A percentile compares a stretch with the other conserved stretches of the same genome.
Conservation (phyloP, 1,140 invertebrate species). For the Ceratina australensis region DNA sequence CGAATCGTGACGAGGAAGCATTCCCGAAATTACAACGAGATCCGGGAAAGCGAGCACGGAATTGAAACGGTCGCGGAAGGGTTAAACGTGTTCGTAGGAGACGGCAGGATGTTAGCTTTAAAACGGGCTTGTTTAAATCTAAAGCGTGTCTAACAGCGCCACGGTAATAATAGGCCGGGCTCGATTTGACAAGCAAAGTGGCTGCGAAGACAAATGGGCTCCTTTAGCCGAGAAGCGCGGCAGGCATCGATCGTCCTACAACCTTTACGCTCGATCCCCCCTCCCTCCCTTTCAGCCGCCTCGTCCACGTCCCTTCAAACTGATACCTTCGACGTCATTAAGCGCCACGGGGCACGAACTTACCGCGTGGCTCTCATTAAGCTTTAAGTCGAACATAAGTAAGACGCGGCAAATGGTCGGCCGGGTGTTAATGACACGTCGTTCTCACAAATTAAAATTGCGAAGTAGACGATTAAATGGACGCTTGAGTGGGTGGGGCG, state of each 20-base stretch:
- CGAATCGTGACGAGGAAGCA: not conserved
- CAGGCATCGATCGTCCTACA: constrained; percentile 55
- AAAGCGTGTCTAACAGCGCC: constrained; percentile 49
- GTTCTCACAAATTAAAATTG: constrained; percentile 51
- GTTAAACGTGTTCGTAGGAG: constrained; percentile 38
- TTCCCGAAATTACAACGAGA: not conserved
- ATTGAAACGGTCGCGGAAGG: not conserved
- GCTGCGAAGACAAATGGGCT: constrained; percentile 69
- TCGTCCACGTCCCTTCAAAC: constrained; percentile 24
- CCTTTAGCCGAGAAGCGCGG: constrained; percentile 40
- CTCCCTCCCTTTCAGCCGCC: constrained; percentile 18
- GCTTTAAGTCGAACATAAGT: constrained; percentile 54
- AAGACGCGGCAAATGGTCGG: constrained; percentile 50
- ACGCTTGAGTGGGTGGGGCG: not conserved
- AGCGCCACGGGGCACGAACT: constrained; percentile 40
- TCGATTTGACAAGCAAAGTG: constrained; percentile 69
- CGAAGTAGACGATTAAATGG: constrained; percentile 44
- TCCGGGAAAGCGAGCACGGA: too few species aligned
- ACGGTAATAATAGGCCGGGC: constrained; percentile 51
- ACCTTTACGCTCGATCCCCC: constrained; percentile 47
- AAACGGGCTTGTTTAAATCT: constrained; percentile 57
- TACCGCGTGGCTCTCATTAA: constrained; percentile 50
- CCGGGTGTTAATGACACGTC: constrained; percentile 41
- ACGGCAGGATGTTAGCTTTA: constrained; percentile 54
- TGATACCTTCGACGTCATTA: constrained; percentile 60